Evolutionary conservation across 64 coral and sea anemone species (phyloP).

Genomic region (Anthopleura sola): DNA sequence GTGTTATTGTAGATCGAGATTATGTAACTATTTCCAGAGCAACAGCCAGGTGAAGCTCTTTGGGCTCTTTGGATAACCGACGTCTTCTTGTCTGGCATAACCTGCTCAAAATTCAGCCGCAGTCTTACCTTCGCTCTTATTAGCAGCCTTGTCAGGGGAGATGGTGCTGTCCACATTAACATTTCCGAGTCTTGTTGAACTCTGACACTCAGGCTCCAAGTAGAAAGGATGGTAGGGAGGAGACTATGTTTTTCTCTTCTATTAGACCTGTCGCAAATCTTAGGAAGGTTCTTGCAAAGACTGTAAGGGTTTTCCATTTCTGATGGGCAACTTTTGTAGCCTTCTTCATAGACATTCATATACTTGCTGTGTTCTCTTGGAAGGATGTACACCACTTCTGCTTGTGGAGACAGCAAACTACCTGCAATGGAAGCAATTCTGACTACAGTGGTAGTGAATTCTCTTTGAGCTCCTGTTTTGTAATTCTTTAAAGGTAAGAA

Average conservation of each 20-base stretch:
- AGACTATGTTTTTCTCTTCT: not conserved
- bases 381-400: constrained; percentile 9
- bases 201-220: constrained; percentile 23
- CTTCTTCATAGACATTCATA: constrained; percentile 28
- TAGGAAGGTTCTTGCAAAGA: constrained; percentile 33
- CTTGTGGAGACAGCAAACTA: not conserved
- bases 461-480: constrained; percentile 1
- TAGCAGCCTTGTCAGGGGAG: constrained; percentile 26
- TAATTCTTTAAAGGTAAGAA: constrained; percentile 48
- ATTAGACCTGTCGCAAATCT: constrained; percentile 19
- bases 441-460: constrained; percentile 24
- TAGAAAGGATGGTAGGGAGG: constrained; percentile 46
- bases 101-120: not conserved
- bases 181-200: not conserved
- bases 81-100: not conserved
- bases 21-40: constrained; percentile 26
- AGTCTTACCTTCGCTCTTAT: constrained; percentile 29
- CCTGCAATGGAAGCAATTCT: not conserved
- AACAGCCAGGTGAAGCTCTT: constrained; percentile 13
- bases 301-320: constrained; percentile 34
- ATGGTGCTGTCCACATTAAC: constrained; percentile 38
- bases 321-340: constrained; percentile 21
- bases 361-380: constrained; percentile 24
- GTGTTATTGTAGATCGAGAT: not conserved
- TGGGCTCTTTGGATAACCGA: not conserved